Evolutionary conservation across 2,888 invertebrate genomes (phyloP), one percentile per base, ranked within the genome.

Genomic region (Chesias legatella): DNA sequence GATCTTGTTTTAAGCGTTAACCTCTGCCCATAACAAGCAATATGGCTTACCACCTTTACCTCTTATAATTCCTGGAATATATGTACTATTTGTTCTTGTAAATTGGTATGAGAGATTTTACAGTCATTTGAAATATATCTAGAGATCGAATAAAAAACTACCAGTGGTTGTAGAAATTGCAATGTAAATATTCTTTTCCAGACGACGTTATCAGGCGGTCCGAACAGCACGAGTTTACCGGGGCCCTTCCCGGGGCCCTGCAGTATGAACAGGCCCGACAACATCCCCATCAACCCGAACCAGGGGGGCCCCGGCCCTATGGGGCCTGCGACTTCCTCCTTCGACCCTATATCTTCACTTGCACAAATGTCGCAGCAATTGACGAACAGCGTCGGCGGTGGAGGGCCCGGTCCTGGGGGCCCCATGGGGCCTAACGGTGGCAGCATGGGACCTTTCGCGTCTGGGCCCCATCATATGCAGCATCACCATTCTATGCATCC

Each of bases 291-390:
- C 60, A 86, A 79, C 63, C 86, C 80, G 36, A 88, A 88, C 67
- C 84, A 82, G 78, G 76, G 90, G 64, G 76, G 90, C 63, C 80
- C 86, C 76, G 60, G 88, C 75, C 79, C 91, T 77, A 62, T 92
- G 91, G 84, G 90, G 79, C 64, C 82, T 3, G 58, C 76, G 26
- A 73, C 82, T 28, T 70, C 89, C 90, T 67, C 95, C 69, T 97
- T 97, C 78, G 97, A 97, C 88, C 97, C 97, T 0, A 97, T 97
- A 62, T 95, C 96, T 34, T 97, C 97, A 6, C 90, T 97, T 64
- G 96, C 97, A 38, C 97, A 97, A 79, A 97, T 97, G 97, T 96
- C 96, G 49, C 97, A 97, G 67, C 96, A 96, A 71, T 82, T 97
- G 52, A 95, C 96, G 7, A 95, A 93, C 64, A 93, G 94, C 23